These are phyloP conservation scores for Cranoglanis bouderius DNA, from an alignment of 2,113 vertebrate genomes.

Conservation along the genomic window DNA sequence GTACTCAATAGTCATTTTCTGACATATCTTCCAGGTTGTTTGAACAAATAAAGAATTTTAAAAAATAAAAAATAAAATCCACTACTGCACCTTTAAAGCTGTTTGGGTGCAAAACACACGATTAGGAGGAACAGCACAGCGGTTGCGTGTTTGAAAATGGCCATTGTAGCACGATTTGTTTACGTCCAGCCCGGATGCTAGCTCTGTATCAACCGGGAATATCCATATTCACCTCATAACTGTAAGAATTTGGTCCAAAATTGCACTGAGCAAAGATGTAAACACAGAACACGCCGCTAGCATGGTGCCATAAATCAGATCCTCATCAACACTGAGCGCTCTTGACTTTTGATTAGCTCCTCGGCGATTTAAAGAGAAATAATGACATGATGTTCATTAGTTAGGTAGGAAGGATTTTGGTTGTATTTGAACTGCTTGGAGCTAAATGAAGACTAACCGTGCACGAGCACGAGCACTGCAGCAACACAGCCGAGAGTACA, in stretches of 20 bases:
- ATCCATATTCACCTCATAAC: background rate
- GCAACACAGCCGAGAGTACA: too few relatives aligned
- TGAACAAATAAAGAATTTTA: background rate
- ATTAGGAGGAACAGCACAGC: too few relatives aligned
- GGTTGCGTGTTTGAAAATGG: background rate
- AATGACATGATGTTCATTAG: background rate
- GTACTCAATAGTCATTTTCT: background rate
- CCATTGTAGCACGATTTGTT: background rate
- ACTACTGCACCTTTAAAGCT: background rate
- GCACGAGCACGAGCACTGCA: background rate
- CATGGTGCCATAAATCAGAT: background rate
- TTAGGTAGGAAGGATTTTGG: too few relatives aligned
- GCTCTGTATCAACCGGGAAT: background rate
- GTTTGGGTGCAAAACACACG: background rate
- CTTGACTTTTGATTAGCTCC: too few relatives aligned
- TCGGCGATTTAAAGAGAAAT: background rate
- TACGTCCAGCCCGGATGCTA: too few relatives aligned
- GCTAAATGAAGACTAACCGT: too few relatives aligned
- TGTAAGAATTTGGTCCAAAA: background rate
- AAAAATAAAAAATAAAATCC: background rate
- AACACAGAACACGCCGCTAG: too few relatives aligned
- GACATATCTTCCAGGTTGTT: too few relatives aligned
- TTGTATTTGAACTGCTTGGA: too few relatives aligned
- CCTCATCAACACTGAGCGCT: too few relatives aligned
- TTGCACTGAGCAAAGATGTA: background rate